Percentiles rank a stretch among this genome's conserved stretches.
Conservation (phyloP, 2,797 vertebrate genomes). For the Oceanodroma leucorhoa region DNA sequence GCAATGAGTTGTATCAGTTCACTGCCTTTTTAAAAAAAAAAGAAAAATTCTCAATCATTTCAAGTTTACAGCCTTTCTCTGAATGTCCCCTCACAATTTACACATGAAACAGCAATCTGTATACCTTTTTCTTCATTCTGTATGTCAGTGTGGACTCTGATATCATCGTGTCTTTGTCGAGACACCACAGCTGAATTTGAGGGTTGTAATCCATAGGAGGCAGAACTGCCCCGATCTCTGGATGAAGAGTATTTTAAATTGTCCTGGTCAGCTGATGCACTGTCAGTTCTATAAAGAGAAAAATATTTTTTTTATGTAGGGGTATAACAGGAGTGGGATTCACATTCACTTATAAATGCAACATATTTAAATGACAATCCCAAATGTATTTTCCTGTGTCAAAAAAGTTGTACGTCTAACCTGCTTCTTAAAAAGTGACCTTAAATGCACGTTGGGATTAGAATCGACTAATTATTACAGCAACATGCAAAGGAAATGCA, state of each 20-base stretch:
- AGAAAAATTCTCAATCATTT: neutral
- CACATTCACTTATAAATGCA: slow-evolving; percentile 37
- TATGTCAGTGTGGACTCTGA: slow-evolving; percentile 83
- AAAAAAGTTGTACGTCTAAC: neutral
- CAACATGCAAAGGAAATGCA: neutral
- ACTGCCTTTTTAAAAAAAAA: neutral
- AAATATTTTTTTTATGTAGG: slow-evolving; percentile 38
- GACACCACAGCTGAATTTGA: slow-evolving; percentile 87
- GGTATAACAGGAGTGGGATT: slow-evolving; percentile 14
- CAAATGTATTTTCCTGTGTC: neutral
- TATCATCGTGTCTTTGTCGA: slow-evolving; percentile 90
- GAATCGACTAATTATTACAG: neutral
- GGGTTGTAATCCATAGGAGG: slow-evolving; percentile 85
- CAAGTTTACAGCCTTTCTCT: neutral
- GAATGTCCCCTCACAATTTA: neutral
- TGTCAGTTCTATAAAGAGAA: slow-evolving; percentile 86
- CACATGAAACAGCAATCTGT: neutral
- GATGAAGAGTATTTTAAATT: slow-evolving; percentile 89
- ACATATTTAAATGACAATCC: slow-evolving; percentile 12
- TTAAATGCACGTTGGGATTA: neutral
- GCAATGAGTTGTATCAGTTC: neutral
- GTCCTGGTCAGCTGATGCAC: slow-evolving; percentile 92
- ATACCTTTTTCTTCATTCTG: slow-evolving; percentile 94
- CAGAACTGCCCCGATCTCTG: slow-evolving; percentile 87
- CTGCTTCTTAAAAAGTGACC: neutral